phyloP scores from a whole-genome alignment of 2,797 vertebrate genomes.

The Spheniscus humboldti region DNA sequence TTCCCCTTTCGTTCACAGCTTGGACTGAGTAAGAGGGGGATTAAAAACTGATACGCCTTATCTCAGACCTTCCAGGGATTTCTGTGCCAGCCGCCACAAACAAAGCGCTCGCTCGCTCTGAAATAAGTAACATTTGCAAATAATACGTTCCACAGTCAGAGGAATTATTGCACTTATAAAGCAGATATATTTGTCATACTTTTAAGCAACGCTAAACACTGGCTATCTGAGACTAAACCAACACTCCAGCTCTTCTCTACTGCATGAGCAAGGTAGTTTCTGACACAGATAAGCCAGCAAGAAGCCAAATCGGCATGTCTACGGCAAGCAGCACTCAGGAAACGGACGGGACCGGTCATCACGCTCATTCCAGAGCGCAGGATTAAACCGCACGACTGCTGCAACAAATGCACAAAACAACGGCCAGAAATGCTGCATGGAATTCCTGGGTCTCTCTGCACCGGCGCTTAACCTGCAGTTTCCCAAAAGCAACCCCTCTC shows the following conservation, averaged over 20 bases:
- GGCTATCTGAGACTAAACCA: neutral
- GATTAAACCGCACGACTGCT: neutral
- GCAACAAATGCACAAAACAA: neutral
- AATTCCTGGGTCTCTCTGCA: neutral
- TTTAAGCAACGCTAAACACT: neutral
- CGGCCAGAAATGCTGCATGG: fast-evolving
- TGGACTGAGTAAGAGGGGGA: neutral
- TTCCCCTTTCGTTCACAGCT: neutral
- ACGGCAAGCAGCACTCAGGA: fast-evolving
- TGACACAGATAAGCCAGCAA: neutral
- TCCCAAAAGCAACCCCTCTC: neutral
- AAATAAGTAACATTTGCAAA: neutral
- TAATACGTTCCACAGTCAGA: fast-evolving
- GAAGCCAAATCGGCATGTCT: fast-evolving
- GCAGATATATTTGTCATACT: neutral
- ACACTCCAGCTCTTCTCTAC: neutral
- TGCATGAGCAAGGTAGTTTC: neutral
- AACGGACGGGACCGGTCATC: fast-evolving
- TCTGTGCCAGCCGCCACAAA: neutral
- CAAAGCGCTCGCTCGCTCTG: neutral
- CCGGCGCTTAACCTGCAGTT: fast-evolving
- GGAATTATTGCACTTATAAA: neutral
- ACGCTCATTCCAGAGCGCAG: fast-evolving
- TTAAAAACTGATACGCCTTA: neutral
- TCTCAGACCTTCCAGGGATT: neutral